Base-by-base conservation (phyloP, 2,797 vertebrate genomes). In the Gouania willdenowi region DNA sequence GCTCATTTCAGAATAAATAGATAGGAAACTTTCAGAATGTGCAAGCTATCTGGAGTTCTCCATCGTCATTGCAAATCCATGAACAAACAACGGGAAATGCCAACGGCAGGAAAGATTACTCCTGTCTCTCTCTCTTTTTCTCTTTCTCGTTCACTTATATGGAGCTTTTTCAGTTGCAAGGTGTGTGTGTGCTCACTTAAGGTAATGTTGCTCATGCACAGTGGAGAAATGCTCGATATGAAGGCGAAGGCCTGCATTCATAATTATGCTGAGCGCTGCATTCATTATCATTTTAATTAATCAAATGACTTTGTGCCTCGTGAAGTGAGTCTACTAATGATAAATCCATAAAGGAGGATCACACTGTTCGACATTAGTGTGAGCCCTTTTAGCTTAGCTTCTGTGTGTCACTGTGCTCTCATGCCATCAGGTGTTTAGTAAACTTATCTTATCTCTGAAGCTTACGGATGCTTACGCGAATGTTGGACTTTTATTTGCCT, bases 1-100 rank as follows among this genome's bases (percentile, higher is more conserved):
- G 48, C 42, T 62, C 20, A 28, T 36, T 60, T 61, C 13, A 34
- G 47, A 63, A 25, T 12, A 29, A 20, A 67, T 40, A 24, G 11
- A 11, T 41, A 20, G 17, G 26, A n/a, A 36, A 8, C 47, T 53
- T 66, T 50, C 32, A 51, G 33, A 35, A 32, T 23, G 26, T 45
- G 16, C 11, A 31, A 37, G 18, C 30, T 38, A 47, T 45, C 5
- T n/a, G 4, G 2, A 18, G 9, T 22, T 31, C 28, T 51, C 13
- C 2, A n/a, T 40, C 19, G 45, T 41, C 25, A 41, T 41, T 45
- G 3, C 20, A 19, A 2, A 2, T 3, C 9, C 10, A 52, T 63
- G 44, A 7, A 25, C 10, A 13, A 41, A 43, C n/a, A 41, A 36
- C 30, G 41, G 18, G 21, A 50, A 41, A 34, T 13, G 31, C 27